Conservation (phyloP, 2,888 invertebrate species). For the Cataglyphis albicans region DNA sequence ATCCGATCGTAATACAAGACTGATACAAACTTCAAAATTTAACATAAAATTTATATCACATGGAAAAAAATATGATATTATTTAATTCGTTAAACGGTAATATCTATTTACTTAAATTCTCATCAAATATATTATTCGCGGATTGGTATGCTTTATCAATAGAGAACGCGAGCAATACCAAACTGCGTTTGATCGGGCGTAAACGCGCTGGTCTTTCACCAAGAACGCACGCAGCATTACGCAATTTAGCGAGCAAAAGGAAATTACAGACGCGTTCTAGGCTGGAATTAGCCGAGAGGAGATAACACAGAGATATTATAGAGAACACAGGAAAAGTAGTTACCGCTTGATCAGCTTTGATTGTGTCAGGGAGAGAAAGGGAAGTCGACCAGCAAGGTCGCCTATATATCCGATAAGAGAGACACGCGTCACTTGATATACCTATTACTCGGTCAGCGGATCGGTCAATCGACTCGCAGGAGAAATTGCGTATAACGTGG, state of each 20-base stretch:
- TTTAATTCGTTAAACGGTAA: background rate
- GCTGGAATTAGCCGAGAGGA: slow-evolving; percentile 37
- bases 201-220: slow-evolving; percentile 56
- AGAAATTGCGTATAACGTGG: slow-evolving; percentile 44
- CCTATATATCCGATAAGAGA: slow-evolving; percentile 18
- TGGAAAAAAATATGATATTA: background rate
- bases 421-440: slow-evolving; percentile 59
- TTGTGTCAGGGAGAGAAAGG: slow-evolving; percentile 30
- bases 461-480: slow-evolving; percentile 39
- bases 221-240: slow-evolving; percentile 61
- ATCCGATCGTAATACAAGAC: background rate
- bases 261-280: slow-evolving; percentile 77
- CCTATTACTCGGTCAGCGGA: slow-evolving; percentile 61
- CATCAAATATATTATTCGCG: background rate
- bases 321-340: slow-evolving; percentile 28
- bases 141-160: background rate
- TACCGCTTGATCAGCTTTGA: slow-evolving; percentile 37
- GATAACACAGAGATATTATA: slow-evolving; percentile 28
- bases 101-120: background rate
- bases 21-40: background rate
- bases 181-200: slow-evolving; percentile 37
- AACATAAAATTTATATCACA: background rate
- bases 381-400: background rate
- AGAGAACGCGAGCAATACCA: slow-evolving; percentile 5
- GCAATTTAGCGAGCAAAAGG: slow-evolving; percentile 75